A percentile compares a stretch with the other conserved stretches of the same genome.
phyloP scores from a whole-genome alignment of 2,888 invertebrate species.

The Nezara viridula region DNA sequence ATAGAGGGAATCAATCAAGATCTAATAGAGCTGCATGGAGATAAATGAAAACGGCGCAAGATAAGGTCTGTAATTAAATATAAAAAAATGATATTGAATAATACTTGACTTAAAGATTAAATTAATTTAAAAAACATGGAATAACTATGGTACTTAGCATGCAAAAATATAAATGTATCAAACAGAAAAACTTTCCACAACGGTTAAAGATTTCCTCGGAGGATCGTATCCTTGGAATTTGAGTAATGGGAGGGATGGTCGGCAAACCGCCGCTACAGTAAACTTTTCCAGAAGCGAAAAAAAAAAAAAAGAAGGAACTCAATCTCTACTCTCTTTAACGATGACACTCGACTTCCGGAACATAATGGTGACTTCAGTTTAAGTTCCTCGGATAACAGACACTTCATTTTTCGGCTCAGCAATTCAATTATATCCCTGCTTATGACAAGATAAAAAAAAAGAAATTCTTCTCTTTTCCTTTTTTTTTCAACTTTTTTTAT shows the following conservation, averaged over 20 bases:
- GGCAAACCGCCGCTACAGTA: not conserved
- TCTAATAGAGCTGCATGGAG: too few species aligned
- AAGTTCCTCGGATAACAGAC: not conserved
- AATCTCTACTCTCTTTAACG: not conserved
- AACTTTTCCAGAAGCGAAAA: not conserved
- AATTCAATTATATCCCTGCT: not conserved
- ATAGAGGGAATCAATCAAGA: too few species aligned
- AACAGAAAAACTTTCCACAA: too few species aligned
- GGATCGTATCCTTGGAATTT: not conserved
- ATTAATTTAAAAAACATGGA: too few species aligned
- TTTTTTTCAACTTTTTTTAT: too few species aligned
- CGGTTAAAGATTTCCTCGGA: not conserved
- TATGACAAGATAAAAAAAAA: not conserved
- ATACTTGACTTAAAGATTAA: too few species aligned
- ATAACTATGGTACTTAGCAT: too few species aligned
- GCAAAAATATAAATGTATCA: too few species aligned
- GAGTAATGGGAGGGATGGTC: not conserved
- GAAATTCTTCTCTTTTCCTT: too few species aligned
- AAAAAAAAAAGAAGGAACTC: not conserved
- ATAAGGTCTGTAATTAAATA: too few species aligned
- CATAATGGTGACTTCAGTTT: not conserved
- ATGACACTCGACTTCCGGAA: not conserved
- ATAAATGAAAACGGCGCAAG: too few species aligned
- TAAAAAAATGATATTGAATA: too few species aligned
- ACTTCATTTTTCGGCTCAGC: conserved; percentile 21